phyloP scores from a whole-genome alignment of 2,888 invertebrate species.

The Autographa gamma region DNA sequence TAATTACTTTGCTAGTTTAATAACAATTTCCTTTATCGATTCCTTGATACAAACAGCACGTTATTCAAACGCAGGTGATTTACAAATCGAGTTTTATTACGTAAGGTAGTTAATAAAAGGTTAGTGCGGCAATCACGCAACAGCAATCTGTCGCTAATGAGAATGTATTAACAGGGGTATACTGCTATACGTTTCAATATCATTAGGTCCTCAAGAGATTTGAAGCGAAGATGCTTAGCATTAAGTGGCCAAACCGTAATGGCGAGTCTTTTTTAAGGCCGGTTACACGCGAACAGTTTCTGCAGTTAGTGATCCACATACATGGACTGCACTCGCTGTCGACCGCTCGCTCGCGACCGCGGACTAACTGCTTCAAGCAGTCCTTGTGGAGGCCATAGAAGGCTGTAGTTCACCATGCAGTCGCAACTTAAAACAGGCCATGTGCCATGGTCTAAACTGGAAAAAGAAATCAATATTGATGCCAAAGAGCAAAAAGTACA shows the following conservation, averaged over 20 bases:
- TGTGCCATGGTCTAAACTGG: neutral
- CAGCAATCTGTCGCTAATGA: slow-evolving; percentile 28
- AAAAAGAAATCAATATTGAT: neutral
- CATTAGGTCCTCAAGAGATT: slow-evolving; percentile 3
- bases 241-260: neutral
- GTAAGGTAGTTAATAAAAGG: slow-evolving; percentile 29
- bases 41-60: slow-evolving; percentile 20
- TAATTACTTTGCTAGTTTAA: slow-evolving; percentile 12
- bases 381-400: too few species aligned
- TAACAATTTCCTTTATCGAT: slow-evolving; percentile 33
- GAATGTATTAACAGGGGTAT: neutral
- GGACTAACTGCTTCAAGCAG: too few species aligned
- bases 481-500: too few species aligned
- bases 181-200: neutral
- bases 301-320: too few species aligned
- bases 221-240: neutral
- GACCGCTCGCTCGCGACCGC: too few species aligned
- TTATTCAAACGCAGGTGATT: slow-evolving; percentile 23
- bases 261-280: too few species aligned
- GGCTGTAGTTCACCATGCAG: too few species aligned
- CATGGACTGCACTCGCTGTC: too few species aligned
- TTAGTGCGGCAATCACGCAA: slow-evolving; percentile 35
- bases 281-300: too few species aligned
- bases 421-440: too few species aligned
- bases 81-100: slow-evolving; percentile 29